Conservation (phyloP, 2,113 vertebrate species). For the Rhinoderma darwinii region DNA sequence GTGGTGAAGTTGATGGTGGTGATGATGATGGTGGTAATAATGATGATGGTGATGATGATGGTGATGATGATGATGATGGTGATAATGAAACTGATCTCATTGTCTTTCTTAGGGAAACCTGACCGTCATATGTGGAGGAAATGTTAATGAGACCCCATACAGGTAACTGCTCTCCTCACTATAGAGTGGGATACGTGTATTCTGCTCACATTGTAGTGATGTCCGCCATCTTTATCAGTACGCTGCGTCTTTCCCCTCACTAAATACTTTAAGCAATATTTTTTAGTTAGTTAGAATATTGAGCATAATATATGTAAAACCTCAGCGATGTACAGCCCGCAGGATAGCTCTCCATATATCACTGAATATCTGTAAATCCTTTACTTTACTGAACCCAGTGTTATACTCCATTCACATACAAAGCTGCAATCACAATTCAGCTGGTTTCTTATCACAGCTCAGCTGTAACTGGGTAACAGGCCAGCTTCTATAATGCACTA, state of each 20-base stretch:
- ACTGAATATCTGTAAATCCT: too few species aligned
- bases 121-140: slow-evolving; percentile 65
- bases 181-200: too few species aligned
- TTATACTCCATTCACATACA: neutral
- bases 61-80: neutral
- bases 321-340: too few species aligned
- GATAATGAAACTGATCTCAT: neutral
- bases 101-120: slow-evolving; percentile 66
- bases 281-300: too few species aligned
- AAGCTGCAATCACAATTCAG: neutral
- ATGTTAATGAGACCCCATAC: slow-evolving; percentile 57
- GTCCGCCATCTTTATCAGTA: too few species aligned
- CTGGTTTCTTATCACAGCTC: neutral
- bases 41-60: neutral
- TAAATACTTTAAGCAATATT: too few species aligned
- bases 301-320: too few species aligned
- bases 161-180: slow-evolving; percentile 65
- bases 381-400: too few species aligned
- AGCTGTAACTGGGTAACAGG: neutral
- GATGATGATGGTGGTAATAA: neutral
- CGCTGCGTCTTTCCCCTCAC: too few species aligned
- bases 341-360: too few species aligned
- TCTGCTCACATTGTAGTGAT: neutral
- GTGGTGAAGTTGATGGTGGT: too few species aligned
- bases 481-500: neutral